Base-by-base conservation (phyloP, 2,888 invertebrate species). In the Hydrotaea cyrtoneurina region DNA sequence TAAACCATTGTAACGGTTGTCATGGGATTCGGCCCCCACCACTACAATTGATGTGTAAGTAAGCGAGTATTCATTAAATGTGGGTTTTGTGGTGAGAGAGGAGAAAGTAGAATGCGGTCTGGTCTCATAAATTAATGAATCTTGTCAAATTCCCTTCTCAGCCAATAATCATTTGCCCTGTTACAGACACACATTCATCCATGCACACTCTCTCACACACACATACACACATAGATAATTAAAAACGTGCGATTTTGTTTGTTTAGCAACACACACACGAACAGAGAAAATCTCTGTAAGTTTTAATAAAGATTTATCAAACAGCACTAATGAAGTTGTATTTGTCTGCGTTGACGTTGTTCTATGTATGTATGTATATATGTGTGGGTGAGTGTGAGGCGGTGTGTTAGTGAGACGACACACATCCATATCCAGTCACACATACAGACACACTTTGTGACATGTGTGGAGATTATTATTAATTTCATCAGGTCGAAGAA, bases 291-390 rank as follows among this genome's bases (percentile, higher is more conserved):
- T 23, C n/a, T 15, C 23, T 57, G 53, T 43, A 57, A 69, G 43
- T 43, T 39, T 57, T 71, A 78, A 78, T 59, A 62, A 46, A 62
- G 62, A 62, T 62, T 71, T 71, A 71, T 78, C 69, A 78, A 78
- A 78, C 50, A 78, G 17, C 46, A 71, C 78, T 78, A 78, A 78
- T 78, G 78, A 78, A 78, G 78, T 78, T 50, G 62, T 71, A 78
- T 71, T 78, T 78, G 50, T 64, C n/a, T 77, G 19, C 39, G 39
- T 21, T 43, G n/a, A 64, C 17, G 64, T 64, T n/a, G 17, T 26
- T 64, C 1, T 4, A 21, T 57, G 57, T 19, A 7, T 21, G 19
- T 7, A 11, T 43, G 43, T 4, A 21, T 57, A 21, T 19, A 7
- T 21, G 19, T 7, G 43, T 43, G 43, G 10, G 11, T 57, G 23